Evolutionary conservation across 2,888 invertebrate genomes (phyloP).

Genomic region (Aquatica leii): DNA sequence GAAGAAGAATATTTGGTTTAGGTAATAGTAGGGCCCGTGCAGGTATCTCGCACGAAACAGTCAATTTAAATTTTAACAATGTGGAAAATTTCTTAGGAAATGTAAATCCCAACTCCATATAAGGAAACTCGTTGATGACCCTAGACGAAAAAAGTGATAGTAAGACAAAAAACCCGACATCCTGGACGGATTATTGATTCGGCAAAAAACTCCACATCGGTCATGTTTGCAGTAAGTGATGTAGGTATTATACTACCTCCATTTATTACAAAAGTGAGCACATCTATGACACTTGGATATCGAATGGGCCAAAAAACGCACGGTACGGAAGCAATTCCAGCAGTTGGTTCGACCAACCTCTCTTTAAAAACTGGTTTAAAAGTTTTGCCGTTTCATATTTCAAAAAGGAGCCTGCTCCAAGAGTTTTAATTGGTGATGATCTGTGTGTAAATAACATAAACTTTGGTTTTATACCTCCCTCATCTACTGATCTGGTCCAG

Average conservation of each 20-base stretch:
- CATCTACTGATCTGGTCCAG: no score
- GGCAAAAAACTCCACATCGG: not conserved
- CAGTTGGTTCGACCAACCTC: no score
- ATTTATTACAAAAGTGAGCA: not conserved
- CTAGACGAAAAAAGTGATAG: not conserved
- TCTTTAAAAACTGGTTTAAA: no score
- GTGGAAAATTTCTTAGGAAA: not conserved
- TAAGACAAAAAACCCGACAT: not conserved
- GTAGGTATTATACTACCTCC: not conserved
- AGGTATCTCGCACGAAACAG: no score
- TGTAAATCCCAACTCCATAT: not conserved
- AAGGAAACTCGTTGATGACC: not conserved
- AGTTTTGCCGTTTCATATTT: not conserved
- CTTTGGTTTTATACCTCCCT: not conserved
- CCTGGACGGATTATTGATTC: no score
- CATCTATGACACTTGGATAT: not conserved
- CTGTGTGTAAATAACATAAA: not conserved
- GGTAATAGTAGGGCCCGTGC: not conserved
- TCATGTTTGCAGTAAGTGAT: no score
- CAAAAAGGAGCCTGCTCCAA: not conserved
- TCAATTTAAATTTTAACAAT: no score
- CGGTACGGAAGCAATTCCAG: no score
- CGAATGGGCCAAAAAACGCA: no score
- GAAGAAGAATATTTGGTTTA: not conserved
- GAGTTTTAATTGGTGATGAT: no score